phyloP scores from a whole-genome alignment of 2,113 vertebrate species.

The Cephalopholis sonnerati region DNA sequence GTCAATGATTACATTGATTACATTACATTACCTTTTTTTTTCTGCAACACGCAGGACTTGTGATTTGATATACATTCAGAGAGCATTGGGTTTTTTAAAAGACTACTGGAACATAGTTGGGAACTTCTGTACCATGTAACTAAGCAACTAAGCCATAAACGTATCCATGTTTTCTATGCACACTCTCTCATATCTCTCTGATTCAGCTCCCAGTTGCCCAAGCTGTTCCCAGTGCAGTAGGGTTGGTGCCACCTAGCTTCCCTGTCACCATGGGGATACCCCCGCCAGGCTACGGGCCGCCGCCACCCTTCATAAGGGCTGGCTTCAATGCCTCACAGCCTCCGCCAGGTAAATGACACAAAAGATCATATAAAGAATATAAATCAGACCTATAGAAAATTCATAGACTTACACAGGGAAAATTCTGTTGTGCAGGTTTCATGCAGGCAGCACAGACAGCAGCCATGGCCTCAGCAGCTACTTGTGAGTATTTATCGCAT shows the following conservation, averaged over 20 bases:
- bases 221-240: slow-evolving; percentile 91
- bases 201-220: slow-evolving; percentile 93
- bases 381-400: background rate
- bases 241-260: slow-evolving; percentile 94
- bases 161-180: background rate
- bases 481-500: slow-evolving; percentile 85
- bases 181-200: background rate
- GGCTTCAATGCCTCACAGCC: slow-evolving; percentile 96
- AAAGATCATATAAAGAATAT: background rate
- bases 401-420: background rate
- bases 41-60: background rate
- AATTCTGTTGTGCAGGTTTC: slow-evolving; percentile 85
- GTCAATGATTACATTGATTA: background rate
- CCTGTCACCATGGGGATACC: slow-evolving; percentile 96
- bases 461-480: slow-evolving; percentile 85
- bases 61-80: background rate
- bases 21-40: no score
- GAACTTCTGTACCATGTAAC: background rate
- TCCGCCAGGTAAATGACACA: slow-evolving; percentile 90
- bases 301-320: slow-evolving; percentile 92
- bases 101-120: background rate
- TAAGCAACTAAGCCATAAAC: background rate
- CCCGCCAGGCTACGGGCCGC: slow-evolving; percentile 95
- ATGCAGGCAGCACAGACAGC: slow-evolving; percentile 91
- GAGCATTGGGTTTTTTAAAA: background rate